Conservation (phyloP, 2,888 invertebrate species). For the Cheilosia impressa region DNA sequence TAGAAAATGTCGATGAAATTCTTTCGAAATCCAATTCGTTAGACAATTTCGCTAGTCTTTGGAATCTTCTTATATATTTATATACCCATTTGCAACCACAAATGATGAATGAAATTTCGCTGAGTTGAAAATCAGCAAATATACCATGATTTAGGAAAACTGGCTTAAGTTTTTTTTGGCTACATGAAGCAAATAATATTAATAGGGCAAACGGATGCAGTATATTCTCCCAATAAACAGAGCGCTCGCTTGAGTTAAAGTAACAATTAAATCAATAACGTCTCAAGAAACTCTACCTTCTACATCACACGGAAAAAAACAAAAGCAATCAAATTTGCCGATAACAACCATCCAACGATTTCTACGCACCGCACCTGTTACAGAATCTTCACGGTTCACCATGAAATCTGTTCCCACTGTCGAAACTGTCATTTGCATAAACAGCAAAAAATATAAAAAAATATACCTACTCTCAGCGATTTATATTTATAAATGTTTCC, state of each 20-base stretch:
- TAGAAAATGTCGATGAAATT: background rate
- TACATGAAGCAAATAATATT: too few species aligned
- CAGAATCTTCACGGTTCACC: slow-evolving; percentile 24
- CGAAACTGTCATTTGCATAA: slow-evolving; percentile 48
- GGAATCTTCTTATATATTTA: background rate
- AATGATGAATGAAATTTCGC: background rate
- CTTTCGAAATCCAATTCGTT: background rate
- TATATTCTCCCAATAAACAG: too few species aligned
- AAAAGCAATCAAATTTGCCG: background rate
- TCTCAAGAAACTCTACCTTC: background rate
- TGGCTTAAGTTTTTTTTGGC: too few species aligned
- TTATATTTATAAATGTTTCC: slow-evolving; percentile 1
- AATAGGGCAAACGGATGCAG: too few species aligned
- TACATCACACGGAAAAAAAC: background rate
- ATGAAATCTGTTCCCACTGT: slow-evolving; percentile 61
- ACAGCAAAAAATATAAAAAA: slow-evolving; percentile 12
- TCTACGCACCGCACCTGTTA: slow-evolving; percentile 43
- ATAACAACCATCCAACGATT: background rate
- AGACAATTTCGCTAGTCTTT: background rate
- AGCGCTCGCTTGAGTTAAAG: too few species aligned
- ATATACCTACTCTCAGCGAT: slow-evolving; percentile 13
- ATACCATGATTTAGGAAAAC: background rate
- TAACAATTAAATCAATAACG: too few species aligned
- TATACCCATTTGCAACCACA: background rate
- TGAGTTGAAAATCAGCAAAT: background rate